Evolutionary conservation across 2,888 invertebrate genomes (phyloP), one percentile per base, ranked within the genome.

Genomic region (Eupeodes luniger): DNA sequence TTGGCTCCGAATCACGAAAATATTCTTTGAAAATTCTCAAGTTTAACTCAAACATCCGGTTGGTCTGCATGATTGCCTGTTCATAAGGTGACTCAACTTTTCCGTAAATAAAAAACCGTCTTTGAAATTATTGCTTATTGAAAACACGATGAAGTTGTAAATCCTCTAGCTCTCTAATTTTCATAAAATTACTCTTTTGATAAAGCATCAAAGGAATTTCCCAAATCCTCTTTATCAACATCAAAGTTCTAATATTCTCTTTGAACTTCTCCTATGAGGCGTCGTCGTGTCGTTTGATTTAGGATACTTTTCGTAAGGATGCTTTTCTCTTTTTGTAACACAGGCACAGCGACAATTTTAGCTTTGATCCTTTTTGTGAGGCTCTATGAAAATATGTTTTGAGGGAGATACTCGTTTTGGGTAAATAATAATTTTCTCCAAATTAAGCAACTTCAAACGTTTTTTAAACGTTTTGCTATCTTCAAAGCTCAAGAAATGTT

Each of bases 401-500:
- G 40, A 40, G 40, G 27, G 12, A 34, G 27, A 14, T 36, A 36
- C 12, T 36, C 10, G n/a, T 34, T n/a, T 14, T n/a, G 53, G 70
- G 70, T 69, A 57, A 69, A 62, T 76, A 86, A 61, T 36, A 44
- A 74, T 82, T 86, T 85, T 86, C 78, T 67, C 12, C 67, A 72
- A 81, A 89, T 87, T 89, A 88, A 79, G 77, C 90, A 89, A 92
- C 92, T 91, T 92, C 92, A 93, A 93, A 92, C 91, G 91, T 89
- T 78, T 91, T 90, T 91, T 91, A 92, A 92, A 91, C 91, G 91
- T 90, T 91, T 92, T 91, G 89, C 89, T 92, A 92, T 92, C 92
- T 92, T 92, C 92, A 93, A 93, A 92, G 92, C 92, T 93, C 92
- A 91, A 91, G 92, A 91, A 92, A 92, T 93, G 92, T 91, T 92